Percentiles rank a stretch among this genome's conserved stretches.
phyloP scores from a whole-genome alignment of 2,113 vertebrate genomes.

The Alethe diademata region DNA sequence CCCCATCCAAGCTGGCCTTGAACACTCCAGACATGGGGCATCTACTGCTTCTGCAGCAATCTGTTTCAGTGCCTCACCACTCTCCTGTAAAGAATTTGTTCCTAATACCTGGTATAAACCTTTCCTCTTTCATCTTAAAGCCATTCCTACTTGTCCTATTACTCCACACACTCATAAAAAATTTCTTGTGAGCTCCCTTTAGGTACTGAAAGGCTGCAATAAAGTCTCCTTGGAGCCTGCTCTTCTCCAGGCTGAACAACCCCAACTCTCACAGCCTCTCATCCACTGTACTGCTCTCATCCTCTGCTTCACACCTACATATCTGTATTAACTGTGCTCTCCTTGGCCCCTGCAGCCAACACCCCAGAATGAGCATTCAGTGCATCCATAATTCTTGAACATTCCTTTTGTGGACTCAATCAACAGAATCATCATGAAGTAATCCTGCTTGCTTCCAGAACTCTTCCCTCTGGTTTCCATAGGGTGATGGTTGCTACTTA shows the following conservation, averaged over 20 bases:
- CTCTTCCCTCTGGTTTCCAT: neutral
- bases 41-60: neutral
- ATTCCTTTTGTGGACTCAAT: neutral
- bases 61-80: neutral
- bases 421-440: neutral
- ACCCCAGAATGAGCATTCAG: neutral
- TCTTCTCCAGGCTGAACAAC: neutral
- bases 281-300: neutral
- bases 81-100: neutral
- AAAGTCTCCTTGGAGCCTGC: neutral
- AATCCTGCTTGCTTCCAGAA: neutral
- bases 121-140: neutral
- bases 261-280: neutral
- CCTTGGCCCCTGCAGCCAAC: neutral
- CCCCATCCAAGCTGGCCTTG: neutral
- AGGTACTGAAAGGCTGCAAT: neutral
- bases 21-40: neutral
- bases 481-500: neutral
- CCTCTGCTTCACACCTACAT: neutral
- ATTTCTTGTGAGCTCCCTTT: neutral
- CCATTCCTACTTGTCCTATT: fast-evolving
- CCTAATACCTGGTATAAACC: neutral
- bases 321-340: neutral
- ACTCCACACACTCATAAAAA: neutral
- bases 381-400: neutral